These are phyloP conservation scores for Anomalospiza imberbis DNA, from an alignment of 2,797 vertebrate species.

Conservation along the genomic window DNA sequence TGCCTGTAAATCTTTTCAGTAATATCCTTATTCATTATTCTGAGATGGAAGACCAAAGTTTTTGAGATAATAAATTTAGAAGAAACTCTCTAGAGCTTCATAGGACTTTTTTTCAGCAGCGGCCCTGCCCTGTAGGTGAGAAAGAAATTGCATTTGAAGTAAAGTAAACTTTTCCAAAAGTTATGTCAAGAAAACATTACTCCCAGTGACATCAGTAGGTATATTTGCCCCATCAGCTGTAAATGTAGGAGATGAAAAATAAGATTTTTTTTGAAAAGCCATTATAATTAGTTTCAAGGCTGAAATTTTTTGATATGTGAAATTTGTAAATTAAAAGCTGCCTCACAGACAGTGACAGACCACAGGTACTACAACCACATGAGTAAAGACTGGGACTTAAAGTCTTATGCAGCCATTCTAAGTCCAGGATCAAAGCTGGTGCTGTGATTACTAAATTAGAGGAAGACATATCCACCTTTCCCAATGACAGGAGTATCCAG, in stretches of 20 bases:
- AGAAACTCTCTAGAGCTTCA: not conserved
- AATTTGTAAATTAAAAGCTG: not conserved
- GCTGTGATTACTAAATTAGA: not conserved
- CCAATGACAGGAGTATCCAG: not conserved
- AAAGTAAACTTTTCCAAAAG: not conserved
- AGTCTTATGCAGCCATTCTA: not conserved
- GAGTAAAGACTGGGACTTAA: not conserved
- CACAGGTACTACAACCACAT: not conserved
- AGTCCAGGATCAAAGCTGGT: not conserved
- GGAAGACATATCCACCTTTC: not conserved
- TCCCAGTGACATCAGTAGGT: not conserved
- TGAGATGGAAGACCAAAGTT: not conserved
- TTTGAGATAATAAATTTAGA: not conserved
- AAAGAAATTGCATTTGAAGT: not conserved
- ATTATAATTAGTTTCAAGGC: not conserved
- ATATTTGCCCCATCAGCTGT: not conserved
- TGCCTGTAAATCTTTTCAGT: not conserved
- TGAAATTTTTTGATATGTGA: not conserved
- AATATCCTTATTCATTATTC: not conserved
- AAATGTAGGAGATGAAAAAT: not conserved
- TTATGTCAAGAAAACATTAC: not conserved
- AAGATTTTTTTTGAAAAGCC: fast-evolving
- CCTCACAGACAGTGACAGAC: not conserved
- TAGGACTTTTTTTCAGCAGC: not conserved
- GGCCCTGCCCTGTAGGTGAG: not conserved